These are phyloP conservation scores for Eubasilissa splendida DNA, from an alignment of 2,888 invertebrate genomes.

Conservation along the genomic window DNA sequence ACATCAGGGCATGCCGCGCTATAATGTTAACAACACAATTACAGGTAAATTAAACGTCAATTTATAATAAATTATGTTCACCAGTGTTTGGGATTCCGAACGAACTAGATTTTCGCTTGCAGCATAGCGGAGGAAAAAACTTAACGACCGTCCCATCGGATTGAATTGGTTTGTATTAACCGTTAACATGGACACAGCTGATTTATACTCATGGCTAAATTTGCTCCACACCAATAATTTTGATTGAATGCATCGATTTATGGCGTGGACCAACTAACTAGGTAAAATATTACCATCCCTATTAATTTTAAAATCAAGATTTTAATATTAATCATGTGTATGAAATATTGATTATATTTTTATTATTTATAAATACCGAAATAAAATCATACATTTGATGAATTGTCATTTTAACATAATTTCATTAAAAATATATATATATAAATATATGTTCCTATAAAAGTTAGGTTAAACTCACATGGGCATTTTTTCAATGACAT, in stretches of 20 bases:
- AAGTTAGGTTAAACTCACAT: too few species aligned
- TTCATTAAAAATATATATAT: too few species aligned
- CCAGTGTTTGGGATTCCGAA: constrained; percentile 22
- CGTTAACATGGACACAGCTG: background rate
- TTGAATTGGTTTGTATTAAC: constrained; percentile 30
- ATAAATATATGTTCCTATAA: too few species aligned
- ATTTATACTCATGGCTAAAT: constrained; percentile 24
- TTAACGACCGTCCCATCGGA: constrained; percentile 32
- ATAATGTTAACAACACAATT: constrained; percentile 54
- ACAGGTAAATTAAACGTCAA: constrained; percentile 58
- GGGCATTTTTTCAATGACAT: too few species aligned
- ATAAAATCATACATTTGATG: too few species aligned
- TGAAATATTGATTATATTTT: too few species aligned
- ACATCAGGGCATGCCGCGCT: constrained; percentile 32
- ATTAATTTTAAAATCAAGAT: too few species aligned
- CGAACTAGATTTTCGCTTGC: constrained; percentile 22
- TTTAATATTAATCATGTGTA: too few species aligned
- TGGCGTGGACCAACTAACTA: too few species aligned
- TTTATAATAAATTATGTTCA: constrained; percentile 55
- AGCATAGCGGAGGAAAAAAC: constrained; percentile 31
- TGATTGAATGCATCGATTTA: background rate
- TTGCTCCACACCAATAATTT: constrained; percentile 3
- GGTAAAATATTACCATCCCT: too few species aligned
- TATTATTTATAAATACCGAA: too few species aligned
- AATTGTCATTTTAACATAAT: too few species aligned